Conservation (phyloP, 2,888 invertebrate species). For the Scrobipalpa costella region DNA sequence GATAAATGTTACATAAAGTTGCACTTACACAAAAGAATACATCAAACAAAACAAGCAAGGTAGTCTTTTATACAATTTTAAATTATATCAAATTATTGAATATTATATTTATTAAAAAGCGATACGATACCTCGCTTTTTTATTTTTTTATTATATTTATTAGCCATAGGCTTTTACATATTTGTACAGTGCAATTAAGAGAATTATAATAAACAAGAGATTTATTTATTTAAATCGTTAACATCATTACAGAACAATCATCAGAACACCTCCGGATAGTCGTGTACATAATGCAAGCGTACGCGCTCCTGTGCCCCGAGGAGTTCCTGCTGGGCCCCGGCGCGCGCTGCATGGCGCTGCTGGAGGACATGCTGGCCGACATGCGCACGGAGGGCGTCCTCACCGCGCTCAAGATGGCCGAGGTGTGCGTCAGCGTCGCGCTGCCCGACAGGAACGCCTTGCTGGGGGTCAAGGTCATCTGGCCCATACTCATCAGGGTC, state of each 20-base stretch:
- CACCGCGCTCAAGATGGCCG: conserved; percentile 84
- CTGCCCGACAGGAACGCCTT: conserved; percentile 88
- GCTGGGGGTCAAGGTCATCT: conserved; percentile 80
- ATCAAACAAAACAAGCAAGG: too few relatives aligned
- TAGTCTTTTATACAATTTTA: too few relatives aligned
- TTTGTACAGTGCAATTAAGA: too few relatives aligned
- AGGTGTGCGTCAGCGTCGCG: conserved; percentile 86
- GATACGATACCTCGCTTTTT: too few relatives aligned
- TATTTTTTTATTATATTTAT: too few relatives aligned
- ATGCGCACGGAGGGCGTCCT: conserved; percentile 82
- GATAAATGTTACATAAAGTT: too few relatives aligned
- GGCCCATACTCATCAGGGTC: conserved; percentile 69
- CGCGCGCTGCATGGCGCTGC: conserved; percentile 84
- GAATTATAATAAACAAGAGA: too few relatives aligned
- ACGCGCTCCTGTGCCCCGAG: conserved; percentile 89
- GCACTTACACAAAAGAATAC: too few relatives aligned
- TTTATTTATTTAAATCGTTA: not conserved
- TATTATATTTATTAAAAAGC: too few relatives aligned
- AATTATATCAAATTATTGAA: too few relatives aligned
- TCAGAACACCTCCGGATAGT: conserved; percentile 90
- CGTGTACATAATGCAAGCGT: conserved; percentile 90
- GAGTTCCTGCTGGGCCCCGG: conserved; percentile 88
- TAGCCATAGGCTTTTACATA: too few relatives aligned
- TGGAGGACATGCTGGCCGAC: conserved; percentile 88
- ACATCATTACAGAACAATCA: conserved; percentile 83